Evolutionary conservation across 2,888 invertebrate genomes (phyloP).

Genomic region (Tupiocoris notatus): DNA sequence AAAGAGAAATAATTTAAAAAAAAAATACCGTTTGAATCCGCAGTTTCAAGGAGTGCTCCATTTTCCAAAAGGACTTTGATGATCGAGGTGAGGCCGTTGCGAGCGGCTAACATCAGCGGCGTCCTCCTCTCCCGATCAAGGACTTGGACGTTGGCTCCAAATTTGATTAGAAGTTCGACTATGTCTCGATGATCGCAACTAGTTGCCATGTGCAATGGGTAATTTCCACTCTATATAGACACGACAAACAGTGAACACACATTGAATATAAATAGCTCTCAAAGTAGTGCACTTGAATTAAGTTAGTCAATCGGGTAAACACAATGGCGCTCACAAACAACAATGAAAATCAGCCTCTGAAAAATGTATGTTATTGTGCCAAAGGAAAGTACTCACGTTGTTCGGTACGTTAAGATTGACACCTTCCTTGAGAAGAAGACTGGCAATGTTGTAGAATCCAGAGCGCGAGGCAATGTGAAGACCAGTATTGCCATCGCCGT

Average conservation of each 20-base stretch:
- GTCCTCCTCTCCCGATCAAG: slow-evolving; percentile 51
- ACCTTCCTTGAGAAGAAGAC: slow-evolving; percentile 52
- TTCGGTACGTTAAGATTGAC: slow-evolving; percentile 51
- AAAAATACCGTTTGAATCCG: slow-evolving; percentile 51
- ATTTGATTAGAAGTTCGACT: slow-evolving; percentile 51
- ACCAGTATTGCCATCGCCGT: slow-evolving; percentile 51
- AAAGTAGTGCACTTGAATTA: too few species aligned
- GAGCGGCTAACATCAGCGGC: slow-evolving; percentile 52
- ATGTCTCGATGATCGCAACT: slow-evolving; percentile 51
- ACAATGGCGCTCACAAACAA: too few species aligned
- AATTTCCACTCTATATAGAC: slow-evolving; percentile 52
- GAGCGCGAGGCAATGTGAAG: slow-evolving; percentile 51
- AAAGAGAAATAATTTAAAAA: too few species aligned
- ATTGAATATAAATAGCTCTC: too few species aligned
- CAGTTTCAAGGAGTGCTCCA: slow-evolving; percentile 51
- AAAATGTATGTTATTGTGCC: too few species aligned
- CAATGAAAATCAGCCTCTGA: too few species aligned
- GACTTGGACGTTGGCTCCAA: slow-evolving; percentile 51
- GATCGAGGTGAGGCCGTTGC: slow-evolving; percentile 51
- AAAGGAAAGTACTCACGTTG: slow-evolving; percentile 51
- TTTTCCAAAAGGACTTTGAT: slow-evolving; percentile 51
- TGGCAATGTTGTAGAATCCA: slow-evolving; percentile 52
- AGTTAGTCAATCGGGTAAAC: too few species aligned
- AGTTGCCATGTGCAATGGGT: slow-evolving; percentile 52
- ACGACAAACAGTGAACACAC: not conserved